Evolutionary conservation across 2,113 vertebrate species (phyloP), one percentile per base, ranked within the genome.

Genomic region (Mesembrinibis cayennensis): DNA sequence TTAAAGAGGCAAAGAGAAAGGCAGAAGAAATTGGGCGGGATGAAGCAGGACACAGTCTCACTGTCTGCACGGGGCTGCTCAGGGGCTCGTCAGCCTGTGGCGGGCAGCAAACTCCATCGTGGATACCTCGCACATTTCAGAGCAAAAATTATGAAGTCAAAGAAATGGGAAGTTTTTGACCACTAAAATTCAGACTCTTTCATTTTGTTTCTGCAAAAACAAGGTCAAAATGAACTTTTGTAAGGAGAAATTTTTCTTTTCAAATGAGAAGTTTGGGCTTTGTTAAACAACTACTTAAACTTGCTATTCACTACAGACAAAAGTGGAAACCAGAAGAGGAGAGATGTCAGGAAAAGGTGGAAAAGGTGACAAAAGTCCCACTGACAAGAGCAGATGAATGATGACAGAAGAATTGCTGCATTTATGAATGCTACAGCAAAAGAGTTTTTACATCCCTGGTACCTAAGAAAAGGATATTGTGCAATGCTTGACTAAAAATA

Each of bases 1-100:
- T 89, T 50, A 15, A 78, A 72, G 71, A 49, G 26, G 34, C 40
- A 73, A 85, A 77, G 73, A 29, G 36, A 90, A 93, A 78, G 45
- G 82, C 1, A 17, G 63, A 70, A 91, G 53, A 77, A 70, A 49
- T n/a, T 7, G 2, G 12, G 47, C 20, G 0, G 0, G 1, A 9
- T 30, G 77, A 89, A 86, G 44, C 26, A 85, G 38, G 22, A 88
- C 49, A n/a, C 16, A 76, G 23, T 22, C 26, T 18, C 47, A 62
- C 36, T 16, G 27, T 34, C 55, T 50, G 52, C 40, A 59, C 0
- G 4, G 16, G n/a, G 25, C 70, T 88, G 45, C 30, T 42, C 16
- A 58, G 34, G 19, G 16, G 11, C 56, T 81, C 67, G 50, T 52
- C 70, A 87, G 69, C 65, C n/a, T 0, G 0, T 1, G 6, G 58